Evolutionary conservation across 2,797 vertebrate genomes (phyloP), one percentile per base, ranked within the genome.

Genomic region (Bradypodion pumilum): DNA sequence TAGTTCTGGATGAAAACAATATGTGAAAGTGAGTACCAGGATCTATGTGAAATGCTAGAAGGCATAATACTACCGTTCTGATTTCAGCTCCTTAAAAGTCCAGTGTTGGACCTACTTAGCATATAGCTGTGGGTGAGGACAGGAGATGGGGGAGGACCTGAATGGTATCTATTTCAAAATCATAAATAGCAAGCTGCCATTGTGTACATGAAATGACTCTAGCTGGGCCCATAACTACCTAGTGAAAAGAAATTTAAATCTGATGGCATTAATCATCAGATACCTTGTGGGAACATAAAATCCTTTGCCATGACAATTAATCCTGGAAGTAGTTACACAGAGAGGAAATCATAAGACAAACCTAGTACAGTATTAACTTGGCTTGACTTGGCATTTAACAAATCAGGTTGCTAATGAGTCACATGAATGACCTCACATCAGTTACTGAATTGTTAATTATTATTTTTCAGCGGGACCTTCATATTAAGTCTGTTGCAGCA

Each of bases 241-340:
- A 70, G 44, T 1, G 3, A 89, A 79, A 10, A 78, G 62, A 90
- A 15, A 46, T 86, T 78, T 62, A 62, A 23, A 74, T 74, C 29
- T 23, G 29, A 72, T 72, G 52, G 69, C 25, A 44, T 13, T 72
- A 42, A 10, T 25, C 19, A 72, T 23, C n/a, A 74, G 40, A 74
- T 15, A 29, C 46, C 42, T 46, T 49, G 29, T 49, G 40, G 60
- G 60, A 66, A 32, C n/a, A 35, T 7, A 68, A 69, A 69, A 69
- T 25, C 16, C 12, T 62, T 21, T 23, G 27, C 27, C 44, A 32
- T 69, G 37, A 35, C 65, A 19, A 35, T 35, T 32, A 35, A 35
- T 27, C n/a, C 13, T 35, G 65, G 10, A 37, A 29, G 42, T 40
- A 44, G 8, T 63, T 19, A 42, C 16, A n/a, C 9, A 4, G 25